Conservation (phyloP, 2,797 vertebrate species). For the Myotis pilosus region DNA sequence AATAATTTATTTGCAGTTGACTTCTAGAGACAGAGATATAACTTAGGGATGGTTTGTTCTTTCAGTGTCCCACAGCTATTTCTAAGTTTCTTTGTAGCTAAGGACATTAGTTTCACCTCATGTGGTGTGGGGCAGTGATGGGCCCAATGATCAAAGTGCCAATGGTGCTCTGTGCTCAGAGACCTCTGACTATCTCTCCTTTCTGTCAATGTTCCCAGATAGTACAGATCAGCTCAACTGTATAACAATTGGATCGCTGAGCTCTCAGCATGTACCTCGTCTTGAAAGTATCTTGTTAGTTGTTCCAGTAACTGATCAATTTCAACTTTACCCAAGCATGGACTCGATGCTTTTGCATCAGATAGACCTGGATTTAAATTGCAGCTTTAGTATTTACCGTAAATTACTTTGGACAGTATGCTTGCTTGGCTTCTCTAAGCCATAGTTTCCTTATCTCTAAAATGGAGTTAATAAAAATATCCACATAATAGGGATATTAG, state of each 20-base stretch:
- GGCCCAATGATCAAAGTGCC: slow-evolving; percentile 57
- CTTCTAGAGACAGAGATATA: neutral
- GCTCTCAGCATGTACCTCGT: neutral
- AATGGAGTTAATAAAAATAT: neutral
- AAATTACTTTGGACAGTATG: neutral
- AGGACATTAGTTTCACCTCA: slow-evolving; percentile 57
- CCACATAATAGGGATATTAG: neutral
- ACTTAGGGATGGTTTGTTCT: slow-evolving; percentile 45
- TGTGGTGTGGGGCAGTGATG: neutral
- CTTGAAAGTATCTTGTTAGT: neutral
- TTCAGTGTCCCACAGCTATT: slow-evolving; percentile 48
- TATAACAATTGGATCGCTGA: neutral
- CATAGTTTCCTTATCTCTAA: neutral
- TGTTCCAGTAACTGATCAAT: neutral
- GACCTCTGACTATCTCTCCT: neutral
- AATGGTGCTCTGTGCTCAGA: slow-evolving; percentile 18
- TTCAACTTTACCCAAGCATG: neutral
- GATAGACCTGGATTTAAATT: neutral
- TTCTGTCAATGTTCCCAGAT: neutral
- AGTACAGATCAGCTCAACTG: neutral
- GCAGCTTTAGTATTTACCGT: neutral
- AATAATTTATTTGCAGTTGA: slow-evolving; percentile 51
- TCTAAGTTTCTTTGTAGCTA: slow-evolving; percentile 55
- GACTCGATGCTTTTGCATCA: neutral
- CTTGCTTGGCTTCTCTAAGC: neutral